Conservation (phyloP, 2,797 vertebrate genomes). For the Thaleichthys pacificus region DNA sequence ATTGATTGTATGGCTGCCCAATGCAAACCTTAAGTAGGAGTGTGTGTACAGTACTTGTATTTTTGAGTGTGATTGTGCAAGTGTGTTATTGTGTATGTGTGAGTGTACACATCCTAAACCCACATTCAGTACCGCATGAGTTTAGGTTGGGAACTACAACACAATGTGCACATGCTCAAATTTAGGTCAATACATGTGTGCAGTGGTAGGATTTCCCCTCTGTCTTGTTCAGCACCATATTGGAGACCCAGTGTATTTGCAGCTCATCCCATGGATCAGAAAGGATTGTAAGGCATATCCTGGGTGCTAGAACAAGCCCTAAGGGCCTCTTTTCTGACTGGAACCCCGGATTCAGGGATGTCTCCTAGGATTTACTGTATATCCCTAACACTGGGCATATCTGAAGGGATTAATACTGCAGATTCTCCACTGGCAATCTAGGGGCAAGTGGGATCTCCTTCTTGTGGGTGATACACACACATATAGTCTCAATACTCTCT, state of each 20-base stretch:
- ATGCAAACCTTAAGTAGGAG: constrained; percentile 42
- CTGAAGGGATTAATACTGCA: constrained; percentile 51
- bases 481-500: no score
- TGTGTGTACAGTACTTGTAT: background rate
- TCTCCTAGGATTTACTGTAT: constrained; percentile 16
- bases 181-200: background rate
- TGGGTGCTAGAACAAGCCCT: constrained; percentile 34
- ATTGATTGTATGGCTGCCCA: constrained; percentile 40
- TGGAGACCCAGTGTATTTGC: constrained; percentile 41
- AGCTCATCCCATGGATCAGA: constrained; percentile 53
- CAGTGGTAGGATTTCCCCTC: background rate
- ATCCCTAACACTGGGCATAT: constrained; percentile 32
- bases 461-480: background rate
- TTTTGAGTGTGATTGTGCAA: no score
- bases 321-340: constrained; percentile 46
- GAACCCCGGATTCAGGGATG: constrained; percentile 35
- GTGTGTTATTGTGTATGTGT: background rate
- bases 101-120: background rate
- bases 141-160: no score
- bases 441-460: constrained; percentile 3
- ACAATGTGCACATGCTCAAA: constrained; percentile 19
- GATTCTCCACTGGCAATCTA: constrained; percentile 37
- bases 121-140: no score
- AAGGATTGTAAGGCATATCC: constrained; percentile 47
- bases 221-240: background rate